Conservation (phyloP, 2,797 vertebrate species). For the Dicrostonyx torquatus region DNA sequence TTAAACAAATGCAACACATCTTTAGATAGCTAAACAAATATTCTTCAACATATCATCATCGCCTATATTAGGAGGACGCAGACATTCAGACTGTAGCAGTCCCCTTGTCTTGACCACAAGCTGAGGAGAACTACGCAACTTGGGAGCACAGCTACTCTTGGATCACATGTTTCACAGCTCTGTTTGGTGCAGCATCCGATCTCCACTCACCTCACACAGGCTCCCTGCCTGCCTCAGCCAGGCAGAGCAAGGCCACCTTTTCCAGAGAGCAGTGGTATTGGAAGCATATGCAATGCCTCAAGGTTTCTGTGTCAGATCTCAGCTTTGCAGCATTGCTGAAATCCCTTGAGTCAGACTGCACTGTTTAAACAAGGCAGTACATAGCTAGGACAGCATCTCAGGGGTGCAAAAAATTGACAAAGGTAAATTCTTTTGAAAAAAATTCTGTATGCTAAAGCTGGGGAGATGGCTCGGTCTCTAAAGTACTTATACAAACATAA, state of each 20-base stretch:
- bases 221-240: fast-evolving
- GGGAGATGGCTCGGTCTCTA: background rate
- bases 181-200: background rate
- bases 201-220: background rate
- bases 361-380: background rate
- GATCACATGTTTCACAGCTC: background rate
- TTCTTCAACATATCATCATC: background rate
- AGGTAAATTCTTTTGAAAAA: background rate
- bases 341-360: background rate
- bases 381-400: background rate
- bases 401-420: background rate
- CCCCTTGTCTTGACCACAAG: background rate
- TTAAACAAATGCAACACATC: background rate
- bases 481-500: background rate
- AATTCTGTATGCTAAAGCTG: background rate
- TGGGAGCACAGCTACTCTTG: background rate
- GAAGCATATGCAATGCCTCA: too few species aligned
- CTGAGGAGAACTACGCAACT: fast-evolving
- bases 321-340: background rate
- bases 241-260: background rate
- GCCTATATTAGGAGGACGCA: background rate
- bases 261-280: background rate
- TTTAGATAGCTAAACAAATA: background rate
- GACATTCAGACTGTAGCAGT: background rate
- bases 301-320: background rate